Base-by-base conservation (phyloP, 2,888 invertebrate genomes). In the Rugalucina vietnamica region DNA sequence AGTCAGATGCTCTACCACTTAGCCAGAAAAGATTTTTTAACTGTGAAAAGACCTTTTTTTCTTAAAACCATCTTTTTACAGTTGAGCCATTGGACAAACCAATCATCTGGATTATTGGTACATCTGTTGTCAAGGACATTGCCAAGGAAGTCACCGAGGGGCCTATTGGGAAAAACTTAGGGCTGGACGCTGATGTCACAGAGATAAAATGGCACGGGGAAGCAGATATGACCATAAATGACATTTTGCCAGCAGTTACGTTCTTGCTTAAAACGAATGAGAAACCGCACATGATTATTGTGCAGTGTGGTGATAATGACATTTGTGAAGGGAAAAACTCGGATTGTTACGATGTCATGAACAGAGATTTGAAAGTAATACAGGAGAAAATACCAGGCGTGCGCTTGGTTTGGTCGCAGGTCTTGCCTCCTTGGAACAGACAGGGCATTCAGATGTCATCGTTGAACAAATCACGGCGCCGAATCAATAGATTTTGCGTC, bases 301-400 rank as follows among this genome's bases (percentile, higher is more conserved):
- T 86, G 54, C 87, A 87, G 69, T 80, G 82, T 76, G 87, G 87
- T 2, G 87, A 87, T 69, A 73, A 82, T 32, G 71, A 84, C 54
- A 54, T 84, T 14, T 79, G 84, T 65, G 50, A n/a, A 24, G 81
- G 79, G 1, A 43, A 65, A 29, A 87, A 84, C 71, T 39, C 37
- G 4, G 84, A 84, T 14, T 34, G 29, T 24, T 34, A 29, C n/a
- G 76, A 79, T 0, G 49, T 57, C 21, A 80, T 87, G 81, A 54
- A 82, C 24, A 24, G 49, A 32, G 82, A 84, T 29, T 65, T 82
- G 24, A 39, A 39, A 34, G 54, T 65, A 34, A 82, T 87, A 18
- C 36, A 29, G n/a, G 37, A 82, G 71, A 76, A 78, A 39, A 73
- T 87, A 32, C 87, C 87, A 14, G 79, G 70, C 60, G 87, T 82